These are phyloP conservation scores for Condylostylus longicornis DNA, from an alignment of 1,140 invertebrate species.

Conservation along the genomic window DNA sequence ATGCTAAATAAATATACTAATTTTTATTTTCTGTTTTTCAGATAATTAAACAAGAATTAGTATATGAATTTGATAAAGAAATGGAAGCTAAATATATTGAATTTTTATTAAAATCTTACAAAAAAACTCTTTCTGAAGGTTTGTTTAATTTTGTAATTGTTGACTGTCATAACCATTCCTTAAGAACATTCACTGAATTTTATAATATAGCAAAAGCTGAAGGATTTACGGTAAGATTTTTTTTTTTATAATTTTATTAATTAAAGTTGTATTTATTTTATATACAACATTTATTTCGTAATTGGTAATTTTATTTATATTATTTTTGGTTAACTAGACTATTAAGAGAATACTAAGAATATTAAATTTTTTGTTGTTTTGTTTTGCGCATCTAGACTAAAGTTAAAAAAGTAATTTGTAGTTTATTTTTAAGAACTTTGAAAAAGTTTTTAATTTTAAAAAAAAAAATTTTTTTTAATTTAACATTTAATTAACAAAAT, in stretches of 20 bases:
- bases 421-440: no score
- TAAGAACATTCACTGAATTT: conserved; percentile 72
- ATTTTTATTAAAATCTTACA: conserved; percentile 79
- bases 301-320: no score
- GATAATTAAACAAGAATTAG: conserved; percentile 52
- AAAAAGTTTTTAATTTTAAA: no score
- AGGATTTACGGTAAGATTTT: conserved; percentile 64
- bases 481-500: no score
- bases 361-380: no score
- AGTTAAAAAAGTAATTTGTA: no score
- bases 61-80: conserved; percentile 79
- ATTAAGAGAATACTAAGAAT: no score
- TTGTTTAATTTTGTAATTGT: conserved; percentile 88
- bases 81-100: conserved; percentile 68
- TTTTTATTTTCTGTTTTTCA: conserved; percentile 20
- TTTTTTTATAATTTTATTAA: conserved; percentile 2
- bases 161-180: conserved; percentile 72
- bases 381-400: no score
- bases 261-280: no score
- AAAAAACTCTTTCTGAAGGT: conserved; percentile 79
- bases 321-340: no score
- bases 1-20: background rate
- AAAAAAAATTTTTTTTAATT: no score
- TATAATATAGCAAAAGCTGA: conserved; percentile 74
- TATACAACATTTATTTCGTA: no score